Evolutionary conservation across 2,797 vertebrate species (phyloP), one percentile per base, ranked within the genome.

Genomic region (Benthosema pterotum): DNA sequence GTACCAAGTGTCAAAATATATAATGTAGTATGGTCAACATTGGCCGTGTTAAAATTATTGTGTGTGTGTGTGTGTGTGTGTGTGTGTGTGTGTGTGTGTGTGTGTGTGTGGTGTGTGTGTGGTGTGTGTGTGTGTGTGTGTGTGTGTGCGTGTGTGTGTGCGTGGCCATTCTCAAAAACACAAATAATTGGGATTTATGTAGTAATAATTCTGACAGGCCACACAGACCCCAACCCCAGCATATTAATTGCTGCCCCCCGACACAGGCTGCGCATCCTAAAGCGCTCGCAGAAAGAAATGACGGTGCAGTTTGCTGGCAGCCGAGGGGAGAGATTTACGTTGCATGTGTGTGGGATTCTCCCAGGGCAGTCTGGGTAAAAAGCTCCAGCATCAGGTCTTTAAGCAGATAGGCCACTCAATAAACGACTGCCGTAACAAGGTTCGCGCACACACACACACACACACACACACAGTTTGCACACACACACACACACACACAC

Each of bases 321-420:
- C 75, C 51, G 48, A 46, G 53, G 59, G 61, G 67, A 65, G 71
- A 83, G 74, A 80, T 83, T 86, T 80, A 86, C 74, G 74, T 74
- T 63, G 69, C 32, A 38, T 67, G 58, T 76, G 71, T 80, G 75
- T 71, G 76, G 69, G 71, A 79, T 81, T 77, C 76, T 83, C 74
- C 67, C 54, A 57, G 63, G 51, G 77, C 74, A 70, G 60, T 13
- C 58, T 65, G 65, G 60, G 67, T 67, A 74, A 77, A 83, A 87
- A 82, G 66, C 78, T 83, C 69, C 50, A 52, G 57, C 53, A 32
- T 77, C 74, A 82, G 69, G 82, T 75, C 74, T 87, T 85, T 83
- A 77, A 83, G 75, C 64, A 80, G 82, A 83, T 69, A 63, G 72
- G 71, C 64, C 68, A 75, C 78, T 82, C 85, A 86, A 87, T 86